phyloP scores from a whole-genome alignment of 2,113 vertebrate species.

The Centropus unirufus region DNA sequence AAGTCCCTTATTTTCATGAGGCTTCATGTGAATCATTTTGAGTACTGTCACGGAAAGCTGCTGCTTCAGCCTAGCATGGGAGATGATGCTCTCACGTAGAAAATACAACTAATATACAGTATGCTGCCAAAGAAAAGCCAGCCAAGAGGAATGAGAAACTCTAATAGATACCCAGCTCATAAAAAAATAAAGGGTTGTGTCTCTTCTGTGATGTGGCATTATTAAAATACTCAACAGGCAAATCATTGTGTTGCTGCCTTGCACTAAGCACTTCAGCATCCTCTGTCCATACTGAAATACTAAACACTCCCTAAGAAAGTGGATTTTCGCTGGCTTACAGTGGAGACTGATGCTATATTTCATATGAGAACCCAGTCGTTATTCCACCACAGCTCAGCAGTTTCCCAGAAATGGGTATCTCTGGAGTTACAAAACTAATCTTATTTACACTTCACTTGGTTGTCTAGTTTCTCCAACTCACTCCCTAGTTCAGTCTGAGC shows the following conservation, averaged over 20 bases:
- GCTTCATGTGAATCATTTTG: not conserved
- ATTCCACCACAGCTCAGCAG: not conserved
- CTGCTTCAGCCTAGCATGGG: not conserved
- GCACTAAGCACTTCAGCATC: not conserved
- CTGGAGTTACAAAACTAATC: not conserved
- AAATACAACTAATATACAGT: not conserved
- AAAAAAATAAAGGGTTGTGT: not conserved
- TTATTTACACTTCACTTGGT: not conserved
- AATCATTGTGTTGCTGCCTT: not conserved
- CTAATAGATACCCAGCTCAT: not conserved
- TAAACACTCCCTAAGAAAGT: not conserved
- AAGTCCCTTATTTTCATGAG: not conserved
- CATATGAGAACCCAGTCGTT: not conserved
- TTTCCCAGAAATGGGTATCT: not conserved
- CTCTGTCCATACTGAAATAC: not conserved
- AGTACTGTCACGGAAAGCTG: not conserved
- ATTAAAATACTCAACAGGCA: not conserved
- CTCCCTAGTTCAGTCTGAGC: not conserved
- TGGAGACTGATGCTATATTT: not conserved
- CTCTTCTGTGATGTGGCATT: not conserved
- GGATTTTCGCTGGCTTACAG: not conserved
- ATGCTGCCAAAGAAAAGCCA: not conserved
- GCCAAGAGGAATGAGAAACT: not conserved
- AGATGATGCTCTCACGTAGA: not conserved
- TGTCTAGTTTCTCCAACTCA: not conserved